A percentile compares a stretch with the other conserved stretches of the same genome.
These are phyloP conservation scores for Phyllotreta striolata DNA, from an alignment of 2,888 invertebrate species.

Conservation along the genomic window DNA sequence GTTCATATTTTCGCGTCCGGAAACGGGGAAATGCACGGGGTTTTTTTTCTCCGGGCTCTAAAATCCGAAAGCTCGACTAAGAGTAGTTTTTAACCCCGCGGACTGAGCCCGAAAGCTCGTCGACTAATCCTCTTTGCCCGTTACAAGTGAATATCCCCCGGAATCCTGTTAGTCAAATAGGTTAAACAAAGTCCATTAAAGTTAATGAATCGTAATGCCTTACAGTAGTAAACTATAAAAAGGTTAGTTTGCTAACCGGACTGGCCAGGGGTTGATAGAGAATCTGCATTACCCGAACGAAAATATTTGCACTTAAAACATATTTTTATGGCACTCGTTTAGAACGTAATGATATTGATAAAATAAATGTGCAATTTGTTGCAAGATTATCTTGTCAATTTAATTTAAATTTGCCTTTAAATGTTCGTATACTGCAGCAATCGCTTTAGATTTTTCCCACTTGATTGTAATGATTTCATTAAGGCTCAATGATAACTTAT, in stretches of 20 bases:
- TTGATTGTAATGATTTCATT: conserved; percentile 8
- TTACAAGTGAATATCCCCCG: conserved; percentile 26
- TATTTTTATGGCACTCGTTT: too few species aligned
- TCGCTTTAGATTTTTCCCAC: background rate
- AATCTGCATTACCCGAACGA: too few species aligned
- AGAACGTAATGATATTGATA: too few species aligned
- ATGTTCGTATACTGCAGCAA: too few species aligned
- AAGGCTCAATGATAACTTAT: conserved; percentile 16
- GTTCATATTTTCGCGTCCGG: too few species aligned
- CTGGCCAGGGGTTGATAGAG: too few species aligned
- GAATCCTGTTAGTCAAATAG: conserved; percentile 29
- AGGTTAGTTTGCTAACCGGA: conserved; percentile 10
- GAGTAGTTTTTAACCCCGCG: conserved; percentile 23
- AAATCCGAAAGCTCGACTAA: conserved; percentile 23
- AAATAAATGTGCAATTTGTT: too few species aligned
- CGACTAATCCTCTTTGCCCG: conserved; percentile 28
- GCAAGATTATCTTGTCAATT: conserved; percentile 16
- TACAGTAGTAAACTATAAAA: conserved; percentile 12
- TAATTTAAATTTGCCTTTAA: conserved; percentile 18
- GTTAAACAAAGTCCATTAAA: conserved; percentile 31
- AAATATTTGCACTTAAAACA: too few species aligned
- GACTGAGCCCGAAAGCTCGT: conserved; percentile 12
- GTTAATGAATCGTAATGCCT: conserved; percentile 24
- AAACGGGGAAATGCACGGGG: background rate
- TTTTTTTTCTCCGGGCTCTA: background rate